Conservation (phyloP, 2,888 invertebrate genomes). For the Clunio marinus region DNA sequence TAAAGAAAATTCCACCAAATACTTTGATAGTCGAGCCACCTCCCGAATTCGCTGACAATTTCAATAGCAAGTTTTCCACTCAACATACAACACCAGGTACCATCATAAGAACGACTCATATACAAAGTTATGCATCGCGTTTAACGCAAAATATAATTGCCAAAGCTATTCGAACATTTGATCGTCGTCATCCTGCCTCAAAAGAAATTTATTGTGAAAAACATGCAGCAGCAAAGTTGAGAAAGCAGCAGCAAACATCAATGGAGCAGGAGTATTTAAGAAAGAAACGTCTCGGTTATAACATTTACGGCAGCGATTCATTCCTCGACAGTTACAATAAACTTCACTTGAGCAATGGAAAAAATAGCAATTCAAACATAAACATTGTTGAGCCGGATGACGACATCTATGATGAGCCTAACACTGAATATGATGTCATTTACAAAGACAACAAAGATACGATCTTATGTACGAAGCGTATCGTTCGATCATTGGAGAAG, state of each 20-base stretch:
- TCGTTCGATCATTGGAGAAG: conserved; percentile 30
- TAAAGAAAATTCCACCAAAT: conserved; percentile 67
- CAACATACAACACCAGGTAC: conserved; percentile 47
- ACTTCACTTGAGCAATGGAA: background rate
- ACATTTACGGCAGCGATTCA: conserved; percentile 50
- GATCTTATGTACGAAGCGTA: conserved; percentile 33
- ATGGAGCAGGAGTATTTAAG: conserved; percentile 40
- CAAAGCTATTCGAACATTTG: conserved; percentile 45
- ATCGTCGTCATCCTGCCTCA: conserved; percentile 17
- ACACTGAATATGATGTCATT: conserved; percentile 41
- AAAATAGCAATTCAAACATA: conserved; percentile 37
- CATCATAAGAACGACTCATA: conserved; percentile 45
- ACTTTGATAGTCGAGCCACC: conserved; percentile 73
- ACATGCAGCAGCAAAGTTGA: conserved; percentile 35
- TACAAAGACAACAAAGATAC: conserved; percentile 38
- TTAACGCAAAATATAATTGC: conserved; percentile 42
- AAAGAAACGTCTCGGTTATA: conserved; percentile 43
- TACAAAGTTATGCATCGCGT: conserved; percentile 42
- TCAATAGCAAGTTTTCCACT: conserved; percentile 25
- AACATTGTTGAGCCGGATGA: conserved; percentile 43
- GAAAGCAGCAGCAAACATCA: conserved; percentile 25
- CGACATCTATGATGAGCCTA: conserved; percentile 52
- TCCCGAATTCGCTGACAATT: conserved; percentile 68
- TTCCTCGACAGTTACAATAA: conserved; percentile 45
- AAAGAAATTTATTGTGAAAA: conserved; percentile 34